Base-by-base conservation (phyloP, 2,888 invertebrate genomes). In the Danaus chrysippus region DNA sequence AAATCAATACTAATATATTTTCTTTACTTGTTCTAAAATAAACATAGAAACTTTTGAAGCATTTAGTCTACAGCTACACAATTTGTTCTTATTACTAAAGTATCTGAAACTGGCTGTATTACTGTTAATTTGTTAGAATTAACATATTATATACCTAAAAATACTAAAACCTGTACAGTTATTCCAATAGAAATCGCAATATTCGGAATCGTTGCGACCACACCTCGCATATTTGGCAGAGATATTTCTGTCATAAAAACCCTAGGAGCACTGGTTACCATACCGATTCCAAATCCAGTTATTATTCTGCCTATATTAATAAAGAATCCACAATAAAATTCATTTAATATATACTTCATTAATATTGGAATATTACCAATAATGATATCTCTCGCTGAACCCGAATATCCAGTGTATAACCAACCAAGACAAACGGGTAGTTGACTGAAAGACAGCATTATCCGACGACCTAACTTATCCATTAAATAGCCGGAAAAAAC, bases 211-310 rank as follows among this genome's bases (percentile, higher is more conserved):
- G 94, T 92, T 0, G 94, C 93, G 19, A 95, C 81, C 73, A 93
- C 92, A 0, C 95, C 95, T n/a, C 95, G 88, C 64, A 94, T 86
- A 69, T 94, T 94, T 0, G 94, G 94, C 58, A 94, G 92, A 0
- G 94, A 92, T 1, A 94, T 93, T 77, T 94, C 94, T 0, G 92
- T 91, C 12, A 92, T 88, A 73, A 93, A 94, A 0, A 93, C 92
- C 19, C 93, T 81, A 0, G 94, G 92, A 1, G 93, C 92, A 0
- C 92, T 92, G 42, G 93, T 92, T 0, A 92, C 91, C 93, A 94
- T 93, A 0, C 95, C 95, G 11, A 93, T 91, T 1, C 93, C 93
- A 0, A 94, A 71, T 1, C 95, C 95, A 9, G 92, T 92, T 69
- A 94, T 83, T 49, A 93, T 83, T 71, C 94, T 84, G 15, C 83